Percentiles rank a stretch among this genome's conserved stretches.
phyloP scores from a whole-genome alignment of 2,797 vertebrate genomes.

The Natrix natrix region DNA sequence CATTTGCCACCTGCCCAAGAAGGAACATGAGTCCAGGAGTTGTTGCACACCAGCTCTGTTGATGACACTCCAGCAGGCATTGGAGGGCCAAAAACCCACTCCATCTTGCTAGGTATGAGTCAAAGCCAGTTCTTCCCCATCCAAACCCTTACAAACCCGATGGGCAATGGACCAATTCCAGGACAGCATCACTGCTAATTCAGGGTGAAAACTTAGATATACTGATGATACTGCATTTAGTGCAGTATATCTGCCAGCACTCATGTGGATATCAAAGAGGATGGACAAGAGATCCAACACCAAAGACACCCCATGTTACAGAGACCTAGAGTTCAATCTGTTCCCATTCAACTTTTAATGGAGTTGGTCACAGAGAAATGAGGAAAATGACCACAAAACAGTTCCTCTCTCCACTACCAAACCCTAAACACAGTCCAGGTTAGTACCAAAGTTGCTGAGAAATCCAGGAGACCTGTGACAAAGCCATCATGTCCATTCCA shows the following conservation, averaged over 20 bases:
- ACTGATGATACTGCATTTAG: not conserved
- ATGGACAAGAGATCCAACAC: not conserved
- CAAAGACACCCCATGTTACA: not conserved
- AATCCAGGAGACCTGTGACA: not conserved
- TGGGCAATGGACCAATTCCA: not conserved
- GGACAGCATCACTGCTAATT: not conserved
- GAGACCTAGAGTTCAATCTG: not conserved
- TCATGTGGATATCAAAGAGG: not conserved
- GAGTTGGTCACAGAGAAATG: not conserved
- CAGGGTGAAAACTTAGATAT: not conserved
- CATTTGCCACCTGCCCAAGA: not conserved
- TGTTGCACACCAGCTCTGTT: not conserved
- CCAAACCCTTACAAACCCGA: not conserved
- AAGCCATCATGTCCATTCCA: not conserved
- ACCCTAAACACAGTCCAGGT: not conserved
- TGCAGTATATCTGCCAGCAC: not conserved
- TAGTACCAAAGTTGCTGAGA: not conserved
- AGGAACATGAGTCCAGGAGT: not conserved
- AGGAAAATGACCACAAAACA: not conserved
- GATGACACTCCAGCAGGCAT: not conserved
- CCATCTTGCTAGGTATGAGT: not conserved
- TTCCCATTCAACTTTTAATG: not conserved
- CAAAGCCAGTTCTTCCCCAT: not conserved
- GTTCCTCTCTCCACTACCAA: not conserved
- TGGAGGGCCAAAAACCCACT: not conserved